Conservation (phyloP, 37 sponge, comb jelly and placozoan genomes). For the Spongilla lacustris region DNA sequence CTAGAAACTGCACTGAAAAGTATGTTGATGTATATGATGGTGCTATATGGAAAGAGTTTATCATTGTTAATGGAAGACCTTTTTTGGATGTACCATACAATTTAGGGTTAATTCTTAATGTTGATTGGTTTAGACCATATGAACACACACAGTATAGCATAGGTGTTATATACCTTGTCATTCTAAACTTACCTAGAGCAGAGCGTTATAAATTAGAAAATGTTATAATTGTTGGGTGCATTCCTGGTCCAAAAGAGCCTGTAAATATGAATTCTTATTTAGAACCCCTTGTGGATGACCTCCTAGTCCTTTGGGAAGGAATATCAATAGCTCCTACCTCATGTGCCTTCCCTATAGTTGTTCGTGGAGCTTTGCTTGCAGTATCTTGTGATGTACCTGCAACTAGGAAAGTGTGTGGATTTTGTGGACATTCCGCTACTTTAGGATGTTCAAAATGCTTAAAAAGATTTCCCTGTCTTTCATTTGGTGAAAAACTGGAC, state of each 20-base stretch:
- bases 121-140: constrained; percentile 59
- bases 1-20: constrained; percentile 3
- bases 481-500: constrained; percentile 47
- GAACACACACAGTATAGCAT: constrained; percentile 16
- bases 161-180: constrained; percentile 30
- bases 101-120: constrained; percentile 15
- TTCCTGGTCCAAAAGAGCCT: constrained; percentile 43
- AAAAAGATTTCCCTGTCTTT: constrained; percentile 9
- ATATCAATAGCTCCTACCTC: neutral
- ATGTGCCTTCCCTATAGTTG: neutral
- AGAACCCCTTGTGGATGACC: constrained; percentile 39
- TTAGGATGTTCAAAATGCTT: constrained; percentile 47
- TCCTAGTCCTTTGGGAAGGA: constrained; percentile 23
- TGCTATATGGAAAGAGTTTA: constrained; percentile 37
- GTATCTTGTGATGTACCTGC: constrained; percentile 52
- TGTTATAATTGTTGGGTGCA: constrained; percentile 22
- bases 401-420: constrained; percentile 58
- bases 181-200: constrained; percentile 30
- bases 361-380: constrained; percentile 14
- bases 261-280: constrained; percentile 13
- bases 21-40: constrained; percentile 40
- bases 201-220: constrained; percentile 32
- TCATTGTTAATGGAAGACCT: neutral
- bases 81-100: constrained; percentile 14
- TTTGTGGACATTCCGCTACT: constrained; percentile 34